Base-by-base conservation (phyloP, 2,113 vertebrate species). In the Chamaea fasciata region DNA sequence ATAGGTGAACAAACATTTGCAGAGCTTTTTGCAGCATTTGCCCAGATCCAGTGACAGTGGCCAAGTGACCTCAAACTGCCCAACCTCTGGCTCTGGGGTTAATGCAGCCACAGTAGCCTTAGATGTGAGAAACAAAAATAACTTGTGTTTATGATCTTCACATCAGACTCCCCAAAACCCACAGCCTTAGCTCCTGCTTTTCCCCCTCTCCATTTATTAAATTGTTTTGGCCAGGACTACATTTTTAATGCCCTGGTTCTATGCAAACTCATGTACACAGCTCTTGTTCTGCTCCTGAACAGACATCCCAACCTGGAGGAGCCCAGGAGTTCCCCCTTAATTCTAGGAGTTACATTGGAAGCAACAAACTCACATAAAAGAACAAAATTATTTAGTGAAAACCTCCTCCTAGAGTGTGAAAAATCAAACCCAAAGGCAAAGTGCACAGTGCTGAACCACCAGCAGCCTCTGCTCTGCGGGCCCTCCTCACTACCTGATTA, bases 401-500 rank as follows among this genome's bases (percentile, higher is more conserved):
- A n/a, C 1, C 2, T 87, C 24, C 4, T 55, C 57, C 70, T 33
- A 53, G 65, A 12, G 56, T 74, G 22, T 60, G 18, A 20, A 65
- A 69, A 68, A 49, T 84, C 35, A 42, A 44, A 33, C 65, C 7
- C 70, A 60, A 92, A 94, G 71, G 76, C 24, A 33, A 30, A 46
- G 7, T 24, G 47, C 53, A 52, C n/a, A 67, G 56, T 27, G 41
- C 49, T 74, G 79, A 65, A n/a, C 73, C 68, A 53, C 35, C 78
- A 47, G 53, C 37, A 79, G 69, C 28, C 87, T 55, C 47, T 26
- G 71, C 87, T 70, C 96, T 97, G 98, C 52, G 55, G 97, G 96
- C 90, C 94, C 97, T 91, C 95, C 95, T 97, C 96, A 96, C 96
- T 97, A 98, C 97, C 96, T 97, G 98, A 98, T 98, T 98, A 98